phyloP scores from a whole-genome alignment of 2,888 invertebrate species.

The Euzetes globulus region DNA sequence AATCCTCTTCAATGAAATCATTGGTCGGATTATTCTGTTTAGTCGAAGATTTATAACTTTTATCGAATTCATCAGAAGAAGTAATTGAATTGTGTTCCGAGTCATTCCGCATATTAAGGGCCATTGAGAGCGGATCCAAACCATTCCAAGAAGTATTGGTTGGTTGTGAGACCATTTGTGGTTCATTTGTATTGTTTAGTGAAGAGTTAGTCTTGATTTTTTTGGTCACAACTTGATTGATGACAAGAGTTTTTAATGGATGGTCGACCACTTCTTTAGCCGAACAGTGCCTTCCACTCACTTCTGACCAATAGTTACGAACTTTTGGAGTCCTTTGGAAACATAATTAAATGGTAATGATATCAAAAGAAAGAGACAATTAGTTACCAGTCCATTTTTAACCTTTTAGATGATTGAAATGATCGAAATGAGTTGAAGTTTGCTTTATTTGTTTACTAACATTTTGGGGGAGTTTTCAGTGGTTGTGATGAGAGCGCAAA shows the following conservation, averaged over 20 bases:
- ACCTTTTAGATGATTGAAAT: neutral
- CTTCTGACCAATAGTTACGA: neutral
- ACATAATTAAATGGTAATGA: neutral
- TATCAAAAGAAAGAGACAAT: neutral
- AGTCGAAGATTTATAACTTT: neutral
- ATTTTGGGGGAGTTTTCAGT: neutral
- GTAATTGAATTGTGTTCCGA: neutral
- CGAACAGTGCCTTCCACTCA: neutral
- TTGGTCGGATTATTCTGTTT: slow-evolving; percentile 27
- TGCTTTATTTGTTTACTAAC: neutral
- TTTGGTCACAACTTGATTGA: slow-evolving; percentile 34
- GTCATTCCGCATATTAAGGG: neutral
- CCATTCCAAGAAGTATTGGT: slow-evolving; percentile 36
- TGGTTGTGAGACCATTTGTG: neutral
- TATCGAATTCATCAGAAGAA: slow-evolving; percentile 27
- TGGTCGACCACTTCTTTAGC: slow-evolving; percentile 44
- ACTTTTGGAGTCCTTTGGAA: neutral
- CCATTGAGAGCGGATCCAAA: slow-evolving; percentile 37
- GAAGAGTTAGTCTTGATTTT: neutral
- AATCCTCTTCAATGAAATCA: slow-evolving; percentile 48
- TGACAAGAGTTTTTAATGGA: slow-evolving; percentile 47
- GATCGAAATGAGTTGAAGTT: neutral
- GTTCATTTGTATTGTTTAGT: neutral
- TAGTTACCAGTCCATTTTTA: neutral
- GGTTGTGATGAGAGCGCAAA: too few relatives aligned